Percentiles rank a stretch among this genome's conserved stretches.
These are phyloP conservation scores for Halictus quadricinctus DNA, from an alignment of 2,888 invertebrate genomes.

Conservation along the genomic window DNA sequence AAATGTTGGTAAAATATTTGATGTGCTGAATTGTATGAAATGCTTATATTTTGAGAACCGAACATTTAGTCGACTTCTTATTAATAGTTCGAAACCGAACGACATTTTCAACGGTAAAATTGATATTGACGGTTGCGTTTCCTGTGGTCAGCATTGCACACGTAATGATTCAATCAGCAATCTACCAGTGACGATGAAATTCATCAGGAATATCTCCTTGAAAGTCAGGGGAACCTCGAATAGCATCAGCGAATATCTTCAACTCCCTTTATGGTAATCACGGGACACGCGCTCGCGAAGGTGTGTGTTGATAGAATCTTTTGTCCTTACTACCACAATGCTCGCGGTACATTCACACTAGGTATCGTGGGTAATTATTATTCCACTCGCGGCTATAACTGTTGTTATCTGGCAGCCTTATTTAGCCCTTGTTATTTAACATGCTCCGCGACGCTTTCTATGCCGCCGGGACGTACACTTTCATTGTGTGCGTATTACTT, in stretches of 20 bases:
- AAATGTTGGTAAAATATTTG: neutral
- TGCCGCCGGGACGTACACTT: constrained; percentile 17
- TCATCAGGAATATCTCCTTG: neutral
- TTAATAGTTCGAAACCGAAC: neutral
- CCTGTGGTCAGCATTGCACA: neutral
- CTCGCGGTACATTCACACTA: constrained; percentile 34
- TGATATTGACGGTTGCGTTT: no score
- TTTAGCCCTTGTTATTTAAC: constrained; percentile 49
- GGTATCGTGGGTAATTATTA: constrained; percentile 52
- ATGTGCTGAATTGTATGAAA: no score
- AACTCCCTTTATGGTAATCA: constrained; percentile 40
- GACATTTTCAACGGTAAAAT: neutral
- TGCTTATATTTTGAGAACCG: no score
- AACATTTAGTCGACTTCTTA: no score
- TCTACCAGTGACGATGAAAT: neutral
- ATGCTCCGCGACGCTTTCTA: constrained; percentile 40
- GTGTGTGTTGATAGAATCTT: constrained; percentile 17
- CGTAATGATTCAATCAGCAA: neutral
- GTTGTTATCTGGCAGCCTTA: constrained; percentile 56
- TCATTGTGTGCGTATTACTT: constrained; percentile 49
- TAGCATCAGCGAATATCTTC: constrained; percentile 2
- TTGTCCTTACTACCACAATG: constrained; percentile 33
- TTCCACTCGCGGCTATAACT: constrained; percentile 37
- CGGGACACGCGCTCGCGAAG: constrained; percentile 7
- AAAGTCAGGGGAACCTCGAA: neutral